Evolutionary conservation across 1,140 invertebrate species (phyloP), one percentile per base, ranked within the genome.

Genomic region (Xylocopa sonorina): DNA sequence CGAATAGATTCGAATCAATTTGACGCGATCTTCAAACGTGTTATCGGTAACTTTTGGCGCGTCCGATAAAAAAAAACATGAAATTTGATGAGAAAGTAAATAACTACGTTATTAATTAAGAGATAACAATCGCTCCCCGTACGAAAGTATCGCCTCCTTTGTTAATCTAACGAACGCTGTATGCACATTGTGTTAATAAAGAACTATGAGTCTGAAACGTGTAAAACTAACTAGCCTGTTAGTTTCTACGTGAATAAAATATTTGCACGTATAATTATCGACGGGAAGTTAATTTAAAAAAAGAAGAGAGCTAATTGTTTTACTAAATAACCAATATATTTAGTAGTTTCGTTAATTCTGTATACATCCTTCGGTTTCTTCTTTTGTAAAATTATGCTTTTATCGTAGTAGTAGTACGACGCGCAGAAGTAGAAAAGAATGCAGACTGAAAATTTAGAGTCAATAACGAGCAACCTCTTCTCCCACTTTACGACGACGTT

Each of bases 121-220:
- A 62, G 41, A 46, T 57, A 66, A 85, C 67, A 72, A 75, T 77
- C 24, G 60, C 78, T 80, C 38, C 66, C 43, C 78, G 46, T 84
- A 68, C 66, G 75, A 84, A 84, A 83, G 64, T 83, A 84, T 80
- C 78, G 79, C 53, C 66, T 72, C 81, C 60, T 78, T 84, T 80
- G 63, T 81, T 81, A 84, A 75, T 85, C 66, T 85, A 85, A 84
- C 71, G 46, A 85, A 84, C 71, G 68, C 78, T 85, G 78, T 85
- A 85, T 81, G 78, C 79, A 81, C 51, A 85, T 75, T 80, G 82
- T 84, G 83, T 85, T 85, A 85, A 85, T 85, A 85, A 85, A 85
- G 84, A 84, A 85, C 55, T 84, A 69, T 81, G 73, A 85, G 68
- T 85, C 72, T 73, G 72, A 81, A 84, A 81, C 63, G n/a, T 50